Evolutionary conservation across 2,888 invertebrate species (phyloP).

Genomic region (Zhuqinia jingwanae): DNA sequence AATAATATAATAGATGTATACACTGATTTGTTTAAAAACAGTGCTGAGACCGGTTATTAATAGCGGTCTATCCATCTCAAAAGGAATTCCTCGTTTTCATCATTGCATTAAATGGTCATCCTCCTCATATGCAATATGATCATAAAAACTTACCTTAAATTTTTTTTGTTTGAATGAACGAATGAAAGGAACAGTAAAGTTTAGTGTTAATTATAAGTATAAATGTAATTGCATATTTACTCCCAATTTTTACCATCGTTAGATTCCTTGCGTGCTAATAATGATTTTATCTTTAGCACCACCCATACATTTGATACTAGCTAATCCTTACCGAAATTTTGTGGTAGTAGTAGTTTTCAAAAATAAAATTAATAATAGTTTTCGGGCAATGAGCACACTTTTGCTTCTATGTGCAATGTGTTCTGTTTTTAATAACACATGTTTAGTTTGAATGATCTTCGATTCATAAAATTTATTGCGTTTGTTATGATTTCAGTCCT

Average conservation of each 20-base stretch:
- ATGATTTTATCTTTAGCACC: not conserved
- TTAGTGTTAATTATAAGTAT: not conserved
- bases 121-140: not conserved
- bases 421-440: too few relatives aligned
- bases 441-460: too few relatives aligned
- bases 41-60: conserved; percentile 8
- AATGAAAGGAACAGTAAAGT: conserved; percentile 17
- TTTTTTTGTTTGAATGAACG: not conserved
- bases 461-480: too few relatives aligned
- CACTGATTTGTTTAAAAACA: not conserved
- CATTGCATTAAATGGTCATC: not conserved
- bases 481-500: too few relatives aligned
- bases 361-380: too few relatives aligned
- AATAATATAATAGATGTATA: too few relatives aligned
- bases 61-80: not conserved
- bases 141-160: not conserved
- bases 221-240: not conserved
- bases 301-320: too few relatives aligned
- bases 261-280: not conserved
- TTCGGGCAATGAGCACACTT: too few relatives aligned
- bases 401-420: too few relatives aligned
- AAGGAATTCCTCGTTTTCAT: conserved; percentile 18
- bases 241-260: not conserved
- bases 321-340: too few relatives aligned
- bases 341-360: too few relatives aligned